Evolutionary conservation across 1,140 invertebrate genomes (phyloP).

Genomic region (Drosophila tani): DNA sequence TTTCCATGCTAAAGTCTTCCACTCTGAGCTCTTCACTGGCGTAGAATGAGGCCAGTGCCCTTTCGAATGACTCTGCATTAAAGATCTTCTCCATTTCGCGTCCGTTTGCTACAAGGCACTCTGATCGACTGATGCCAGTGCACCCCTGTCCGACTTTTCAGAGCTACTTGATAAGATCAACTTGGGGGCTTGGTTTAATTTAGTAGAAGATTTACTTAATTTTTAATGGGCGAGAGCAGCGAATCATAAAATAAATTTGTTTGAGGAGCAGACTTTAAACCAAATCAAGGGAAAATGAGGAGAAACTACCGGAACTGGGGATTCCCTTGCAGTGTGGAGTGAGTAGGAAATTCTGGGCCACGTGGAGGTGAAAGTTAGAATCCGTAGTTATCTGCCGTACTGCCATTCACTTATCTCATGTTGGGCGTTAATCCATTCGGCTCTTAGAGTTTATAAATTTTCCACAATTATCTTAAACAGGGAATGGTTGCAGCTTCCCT

Average conservation of each 20-base stretch:
- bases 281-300: background rate
- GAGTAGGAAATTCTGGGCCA: background rate
- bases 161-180: conserved; percentile 2
- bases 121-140: conserved; percentile 38
- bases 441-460: too few relatives aligned
- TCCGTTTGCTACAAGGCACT: conserved; percentile 23
- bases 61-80: conserved; percentile 42
- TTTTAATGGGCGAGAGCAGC: background rate
- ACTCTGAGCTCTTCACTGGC: conserved; percentile 41
- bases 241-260: background rate
- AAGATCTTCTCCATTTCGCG: conserved; percentile 17
- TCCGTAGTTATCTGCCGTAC: background rate
- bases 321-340: too few relatives aligned
- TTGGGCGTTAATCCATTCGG: too few relatives aligned
- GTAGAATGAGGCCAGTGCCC: conserved; percentile 48
- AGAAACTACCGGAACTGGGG: background rate
- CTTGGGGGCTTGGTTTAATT: background rate
- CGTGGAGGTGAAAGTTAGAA: background rate
- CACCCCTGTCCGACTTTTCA: too few relatives aligned
- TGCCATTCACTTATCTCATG: background rate
- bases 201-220: background rate
- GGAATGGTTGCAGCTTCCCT: too few relatives aligned
- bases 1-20: conserved; percentile 40
- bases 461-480: too few relatives aligned
- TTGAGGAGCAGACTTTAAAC: background rate